phyloP scores from a whole-genome alignment of 2,888 invertebrate species.

The Platycnemis pennipes region DNA sequence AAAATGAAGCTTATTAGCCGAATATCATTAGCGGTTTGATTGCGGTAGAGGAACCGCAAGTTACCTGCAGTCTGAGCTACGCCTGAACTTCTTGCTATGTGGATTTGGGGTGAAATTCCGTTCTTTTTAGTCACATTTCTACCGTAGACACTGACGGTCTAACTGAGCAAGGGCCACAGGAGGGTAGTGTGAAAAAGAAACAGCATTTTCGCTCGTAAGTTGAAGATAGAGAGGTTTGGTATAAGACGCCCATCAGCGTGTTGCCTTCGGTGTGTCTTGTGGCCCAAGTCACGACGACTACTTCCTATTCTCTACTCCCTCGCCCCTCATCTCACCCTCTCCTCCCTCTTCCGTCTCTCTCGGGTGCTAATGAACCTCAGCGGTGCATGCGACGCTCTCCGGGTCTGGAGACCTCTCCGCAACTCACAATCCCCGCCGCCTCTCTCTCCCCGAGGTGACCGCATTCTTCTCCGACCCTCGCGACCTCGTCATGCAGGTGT shows the following conservation, averaged over 20 bases:
- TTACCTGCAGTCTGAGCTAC: too few species aligned
- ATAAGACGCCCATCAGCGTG: neutral
- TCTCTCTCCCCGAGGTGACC: neutral
- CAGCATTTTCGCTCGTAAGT: too few species aligned
- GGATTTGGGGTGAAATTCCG: too few species aligned
- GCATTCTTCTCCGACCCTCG: neutral
- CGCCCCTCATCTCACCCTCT: neutral
- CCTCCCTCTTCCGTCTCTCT: neutral
- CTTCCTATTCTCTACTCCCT: neutral
- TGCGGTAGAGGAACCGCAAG: too few species aligned
- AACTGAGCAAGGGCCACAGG: too few species aligned
- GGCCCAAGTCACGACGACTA: neutral
- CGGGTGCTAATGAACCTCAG: conserved; percentile 28
- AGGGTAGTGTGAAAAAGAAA: too few species aligned
- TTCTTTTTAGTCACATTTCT: too few species aligned
- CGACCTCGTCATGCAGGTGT: neutral
- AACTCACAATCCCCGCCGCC: neutral
- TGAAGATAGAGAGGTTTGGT: too few species aligned
- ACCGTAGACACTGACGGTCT: too few species aligned
- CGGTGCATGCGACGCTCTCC: neutral
- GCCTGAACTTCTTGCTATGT: too few species aligned
- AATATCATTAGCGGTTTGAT: too few species aligned
- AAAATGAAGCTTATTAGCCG: too few species aligned
- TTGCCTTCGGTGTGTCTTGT: neutral
- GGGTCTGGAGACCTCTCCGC: neutral